These are phyloP conservation scores for Aphidoletes aphidimyza DNA, from an alignment of 2,888 invertebrate species.

Conservation along the genomic window DNA sequence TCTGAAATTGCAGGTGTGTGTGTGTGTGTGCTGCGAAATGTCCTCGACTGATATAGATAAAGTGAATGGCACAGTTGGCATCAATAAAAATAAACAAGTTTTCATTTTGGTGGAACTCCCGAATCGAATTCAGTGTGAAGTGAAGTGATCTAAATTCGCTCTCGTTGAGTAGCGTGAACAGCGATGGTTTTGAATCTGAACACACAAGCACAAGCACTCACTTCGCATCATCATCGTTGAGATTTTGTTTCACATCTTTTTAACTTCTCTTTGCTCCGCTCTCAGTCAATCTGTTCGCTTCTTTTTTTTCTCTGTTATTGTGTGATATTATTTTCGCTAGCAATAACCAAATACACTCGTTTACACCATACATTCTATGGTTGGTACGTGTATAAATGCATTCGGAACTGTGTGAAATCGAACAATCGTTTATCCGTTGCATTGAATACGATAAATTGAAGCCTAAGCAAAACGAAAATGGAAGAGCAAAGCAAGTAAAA, in stretches of 20 bases:
- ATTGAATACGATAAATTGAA: constrained; percentile 22
- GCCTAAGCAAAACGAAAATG: not conserved
- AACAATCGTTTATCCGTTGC: not conserved
- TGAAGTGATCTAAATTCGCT: constrained; percentile 34
- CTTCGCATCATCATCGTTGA: not conserved
- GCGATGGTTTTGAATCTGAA: too few species aligned
- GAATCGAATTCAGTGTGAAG: not conserved
- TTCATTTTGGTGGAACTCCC: not conserved
- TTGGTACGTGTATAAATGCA: not conserved
- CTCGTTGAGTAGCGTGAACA: not conserved
- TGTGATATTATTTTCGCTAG: not conserved
- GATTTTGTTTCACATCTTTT: constrained; percentile 36
- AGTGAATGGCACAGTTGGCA: constrained; percentile 21
- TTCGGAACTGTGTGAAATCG: constrained; percentile 12
- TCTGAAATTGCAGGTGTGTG: constrained; percentile 41
- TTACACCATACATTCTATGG: not conserved
- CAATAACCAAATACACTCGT: not conserved
- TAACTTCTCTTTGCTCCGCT: not conserved
- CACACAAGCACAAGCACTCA: not conserved
- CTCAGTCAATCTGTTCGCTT: not conserved
- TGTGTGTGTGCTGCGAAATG: too few species aligned
- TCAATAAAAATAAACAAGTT: constrained; percentile 45
- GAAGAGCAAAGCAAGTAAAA: too few species aligned
- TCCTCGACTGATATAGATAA: not conserved
- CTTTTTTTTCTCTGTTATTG: not conserved